Percentiles rank a stretch among this genome's conserved stretches.
These are phyloP conservation scores for Timema cristinae DNA, from an alignment of 2,888 invertebrate genomes.

Conservation along the genomic window DNA sequence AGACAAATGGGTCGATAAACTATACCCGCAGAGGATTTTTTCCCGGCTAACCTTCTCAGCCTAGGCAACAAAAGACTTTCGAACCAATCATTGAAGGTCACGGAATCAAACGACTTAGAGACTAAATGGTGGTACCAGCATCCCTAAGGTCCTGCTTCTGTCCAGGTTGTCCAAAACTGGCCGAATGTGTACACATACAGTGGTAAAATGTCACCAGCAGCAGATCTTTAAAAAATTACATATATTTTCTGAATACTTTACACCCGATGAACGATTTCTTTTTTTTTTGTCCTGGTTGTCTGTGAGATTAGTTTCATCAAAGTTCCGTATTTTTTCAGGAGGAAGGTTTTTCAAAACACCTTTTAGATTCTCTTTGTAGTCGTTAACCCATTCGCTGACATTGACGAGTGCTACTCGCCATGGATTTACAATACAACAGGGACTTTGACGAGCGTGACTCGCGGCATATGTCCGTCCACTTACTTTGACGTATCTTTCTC, in stretches of 20 bases:
- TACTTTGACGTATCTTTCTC: no score
- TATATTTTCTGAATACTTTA: slow-evolving; percentile 38
- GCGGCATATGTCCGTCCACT: no score
- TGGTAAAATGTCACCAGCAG: slow-evolving; percentile 38
- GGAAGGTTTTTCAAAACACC: background rate
- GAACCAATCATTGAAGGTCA: slow-evolving; percentile 38
- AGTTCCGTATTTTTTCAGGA: slow-evolving; percentile 37
- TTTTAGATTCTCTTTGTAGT: slow-evolving; percentile 9
- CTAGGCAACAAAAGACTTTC: slow-evolving; percentile 31
- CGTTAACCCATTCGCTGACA: no score
- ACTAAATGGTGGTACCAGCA: slow-evolving; percentile 36
- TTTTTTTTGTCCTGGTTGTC: slow-evolving; percentile 41
- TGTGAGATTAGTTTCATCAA: slow-evolving; percentile 41
- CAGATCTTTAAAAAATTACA: slow-evolving; percentile 30
- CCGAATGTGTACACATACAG: slow-evolving; percentile 39
- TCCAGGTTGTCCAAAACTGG: slow-evolving; percentile 37
- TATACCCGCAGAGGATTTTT: background rate
- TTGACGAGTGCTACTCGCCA: no score
- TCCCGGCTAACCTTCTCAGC: slow-evolving; percentile 24
- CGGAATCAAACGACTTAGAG: slow-evolving; percentile 39
- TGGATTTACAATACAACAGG: no score
- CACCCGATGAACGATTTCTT: slow-evolving; percentile 36
- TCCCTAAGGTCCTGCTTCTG: slow-evolving; percentile 36
- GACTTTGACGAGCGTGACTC: no score
- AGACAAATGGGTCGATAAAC: background rate